These are phyloP conservation scores for Tenthredo scrophulariae DNA, from an alignment of 2,888 invertebrate species.

Conservation along the genomic window DNA sequence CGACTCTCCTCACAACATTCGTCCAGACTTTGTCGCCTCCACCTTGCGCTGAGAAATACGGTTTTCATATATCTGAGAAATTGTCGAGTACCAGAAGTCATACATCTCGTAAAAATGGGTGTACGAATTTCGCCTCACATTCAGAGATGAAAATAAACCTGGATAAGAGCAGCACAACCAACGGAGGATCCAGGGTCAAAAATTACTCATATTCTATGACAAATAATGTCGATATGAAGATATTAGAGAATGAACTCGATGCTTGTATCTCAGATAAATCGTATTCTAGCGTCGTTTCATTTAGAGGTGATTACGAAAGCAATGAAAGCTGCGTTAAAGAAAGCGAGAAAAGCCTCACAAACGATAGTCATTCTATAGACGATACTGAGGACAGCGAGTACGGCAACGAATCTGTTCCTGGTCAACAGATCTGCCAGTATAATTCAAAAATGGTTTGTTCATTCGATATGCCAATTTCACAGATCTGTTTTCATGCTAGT, in stretches of 20 bases:
- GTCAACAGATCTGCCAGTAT: constrained; percentile 64
- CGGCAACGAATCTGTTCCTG: constrained; percentile 61
- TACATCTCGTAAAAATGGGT: constrained; percentile 18
- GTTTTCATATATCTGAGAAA: constrained; percentile 40
- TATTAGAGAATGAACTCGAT: constrained; percentile 34
- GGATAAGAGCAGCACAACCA: background rate
- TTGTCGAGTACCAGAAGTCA: background rate
- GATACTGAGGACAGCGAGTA: constrained; percentile 58
- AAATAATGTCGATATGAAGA: constrained; percentile 29
- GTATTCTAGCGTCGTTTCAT: constrained; percentile 68
- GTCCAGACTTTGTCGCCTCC: constrained; percentile 51
- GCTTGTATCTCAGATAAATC: constrained; percentile 56
- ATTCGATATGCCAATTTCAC: background rate
- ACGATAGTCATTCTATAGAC: constrained; percentile 52
- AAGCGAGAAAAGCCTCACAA: constrained; percentile 40
- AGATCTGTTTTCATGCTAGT: background rate
- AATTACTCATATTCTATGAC: background rate
- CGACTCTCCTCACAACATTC: constrained; percentile 65
- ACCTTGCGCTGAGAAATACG: background rate
- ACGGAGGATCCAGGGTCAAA: background rate
- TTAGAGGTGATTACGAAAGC: constrained; percentile 64
- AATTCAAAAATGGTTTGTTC: constrained; percentile 54
- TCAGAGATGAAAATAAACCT: constrained; percentile 16
- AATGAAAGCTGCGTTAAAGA: constrained; percentile 18
- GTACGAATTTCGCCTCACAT: background rate